phyloP scores from a whole-genome alignment of 2,797 vertebrate genomes.

The Ptychadena robeensis region DNA sequence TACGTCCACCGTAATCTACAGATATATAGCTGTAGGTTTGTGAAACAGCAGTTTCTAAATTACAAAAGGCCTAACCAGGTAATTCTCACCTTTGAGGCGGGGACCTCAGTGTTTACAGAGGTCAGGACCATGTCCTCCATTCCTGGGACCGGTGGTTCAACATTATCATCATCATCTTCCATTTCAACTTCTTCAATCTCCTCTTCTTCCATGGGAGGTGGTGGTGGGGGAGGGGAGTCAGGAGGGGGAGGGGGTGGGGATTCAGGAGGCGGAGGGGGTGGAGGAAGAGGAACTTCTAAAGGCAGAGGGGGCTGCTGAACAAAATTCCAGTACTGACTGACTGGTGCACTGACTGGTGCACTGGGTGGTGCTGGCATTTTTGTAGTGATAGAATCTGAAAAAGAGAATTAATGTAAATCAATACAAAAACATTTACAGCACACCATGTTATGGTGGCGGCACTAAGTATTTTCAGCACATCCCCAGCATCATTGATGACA shows the following conservation, averaged over 20 bases:
- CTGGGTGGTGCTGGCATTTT: slow-evolving; percentile 65
- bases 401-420: neutral
- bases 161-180: slow-evolving; percentile 87
- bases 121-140: slow-evolving; percentile 86
- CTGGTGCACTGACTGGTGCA: slow-evolving; percentile 77
- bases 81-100: slow-evolving; percentile 76
- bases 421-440: neutral
- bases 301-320: slow-evolving; percentile 81
- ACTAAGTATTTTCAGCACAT: too few relatives aligned
- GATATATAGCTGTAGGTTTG: neutral
- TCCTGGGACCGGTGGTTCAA: slow-evolving; percentile 93
- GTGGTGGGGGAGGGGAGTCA: slow-evolving; percentile 78
- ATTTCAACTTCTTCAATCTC: slow-evolving; percentile 98
- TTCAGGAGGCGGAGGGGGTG: slow-evolving; percentile 81
- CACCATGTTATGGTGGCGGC: too few relatives aligned
- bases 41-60: too few relatives aligned
- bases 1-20: too few relatives aligned
- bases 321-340: slow-evolving; percentile 79
- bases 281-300: slow-evolving; percentile 83
- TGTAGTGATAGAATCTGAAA: neutral
- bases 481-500: too few relatives aligned
- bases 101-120: slow-evolving; percentile 68
- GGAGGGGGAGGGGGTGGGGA: slow-evolving; percentile 63
- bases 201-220: slow-evolving; percentile 86
- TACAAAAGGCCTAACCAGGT: too few relatives aligned